Conservation (phyloP, 2,888 invertebrate species). For the Hermaeophaga mercurialis region DNA sequence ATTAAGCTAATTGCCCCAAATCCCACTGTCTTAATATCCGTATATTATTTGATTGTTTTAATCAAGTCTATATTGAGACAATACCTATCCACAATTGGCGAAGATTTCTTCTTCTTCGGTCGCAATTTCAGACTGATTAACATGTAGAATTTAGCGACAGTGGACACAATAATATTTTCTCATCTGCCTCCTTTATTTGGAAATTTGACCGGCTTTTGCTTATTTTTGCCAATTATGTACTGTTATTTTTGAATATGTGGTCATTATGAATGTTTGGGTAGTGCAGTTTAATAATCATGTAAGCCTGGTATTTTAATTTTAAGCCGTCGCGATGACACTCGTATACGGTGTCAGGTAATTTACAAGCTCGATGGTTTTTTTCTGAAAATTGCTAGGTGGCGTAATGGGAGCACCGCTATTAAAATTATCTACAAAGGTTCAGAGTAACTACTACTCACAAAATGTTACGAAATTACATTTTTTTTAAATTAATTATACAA, state of each 20-base stretch:
- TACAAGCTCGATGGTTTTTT: constrained; percentile 1
- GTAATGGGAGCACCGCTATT: not conserved
- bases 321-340: constrained; percentile 17
- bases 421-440: not conserved
- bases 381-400: constrained; percentile 1
- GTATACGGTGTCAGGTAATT: constrained; percentile 16
- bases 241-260: constrained; percentile 36
- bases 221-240: constrained; percentile 39
- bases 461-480: not conserved
- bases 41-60: not conserved
- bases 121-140: constrained; percentile 17
- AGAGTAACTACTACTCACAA: not conserved
- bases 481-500: not conserved
- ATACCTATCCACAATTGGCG: constrained; percentile 7
- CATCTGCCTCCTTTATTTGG: constrained; percentile 28
- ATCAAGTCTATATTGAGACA: constrained; percentile 15
- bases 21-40: constrained; percentile 11
- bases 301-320: constrained; percentile 27
- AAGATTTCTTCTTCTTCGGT: constrained; percentile 11
- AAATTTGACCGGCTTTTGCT: constrained; percentile 30
- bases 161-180: constrained; percentile 20
- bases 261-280: constrained; percentile 30
- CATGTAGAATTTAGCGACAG: constrained; percentile 21
- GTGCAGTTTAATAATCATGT: constrained; percentile 29
- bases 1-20: constrained; percentile 17